These are phyloP conservation scores for Agapostemon virescens DNA, from an alignment of 2,888 invertebrate genomes.

Conservation along the genomic window DNA sequence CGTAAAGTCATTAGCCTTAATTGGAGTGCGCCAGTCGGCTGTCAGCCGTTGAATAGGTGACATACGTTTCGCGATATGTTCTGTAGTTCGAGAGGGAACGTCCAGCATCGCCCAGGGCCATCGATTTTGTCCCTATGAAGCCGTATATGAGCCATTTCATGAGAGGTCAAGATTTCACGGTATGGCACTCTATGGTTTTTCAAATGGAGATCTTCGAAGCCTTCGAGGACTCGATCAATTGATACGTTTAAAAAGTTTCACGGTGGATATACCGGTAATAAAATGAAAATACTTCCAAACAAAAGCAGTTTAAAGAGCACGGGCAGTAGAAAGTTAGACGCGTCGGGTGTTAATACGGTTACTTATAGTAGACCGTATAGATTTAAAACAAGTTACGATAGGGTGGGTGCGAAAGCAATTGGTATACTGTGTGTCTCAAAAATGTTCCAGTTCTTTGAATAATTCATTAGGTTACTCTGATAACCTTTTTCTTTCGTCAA, in stretches of 20 bases:
- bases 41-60: constrained; percentile 67
- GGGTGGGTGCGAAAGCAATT: no score
- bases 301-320: background rate
- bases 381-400: background rate
- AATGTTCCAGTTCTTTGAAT: no score
- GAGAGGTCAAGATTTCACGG: constrained; percentile 11
- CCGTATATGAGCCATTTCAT: constrained; percentile 35
- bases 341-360: background rate
- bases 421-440: no score
- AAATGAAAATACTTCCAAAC: background rate
- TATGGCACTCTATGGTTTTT: background rate
- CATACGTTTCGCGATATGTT: constrained; percentile 67
- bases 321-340: background rate
- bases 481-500: no score
- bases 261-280: background rate
- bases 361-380: no score
- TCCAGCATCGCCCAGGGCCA: constrained; percentile 60
- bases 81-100: constrained; percentile 59
- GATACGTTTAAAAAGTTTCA: background rate
- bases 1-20: constrained; percentile 76
- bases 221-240: background rate
- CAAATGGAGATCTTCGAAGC: background rate
- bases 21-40: constrained; percentile 71
- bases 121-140: constrained; percentile 61
- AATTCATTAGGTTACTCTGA: no score